A percentile compares a stretch with the other conserved stretches of the same genome.
Conservation (phyloP, 2,888 invertebrate genomes). For the Endomychus coccineus region DNA sequence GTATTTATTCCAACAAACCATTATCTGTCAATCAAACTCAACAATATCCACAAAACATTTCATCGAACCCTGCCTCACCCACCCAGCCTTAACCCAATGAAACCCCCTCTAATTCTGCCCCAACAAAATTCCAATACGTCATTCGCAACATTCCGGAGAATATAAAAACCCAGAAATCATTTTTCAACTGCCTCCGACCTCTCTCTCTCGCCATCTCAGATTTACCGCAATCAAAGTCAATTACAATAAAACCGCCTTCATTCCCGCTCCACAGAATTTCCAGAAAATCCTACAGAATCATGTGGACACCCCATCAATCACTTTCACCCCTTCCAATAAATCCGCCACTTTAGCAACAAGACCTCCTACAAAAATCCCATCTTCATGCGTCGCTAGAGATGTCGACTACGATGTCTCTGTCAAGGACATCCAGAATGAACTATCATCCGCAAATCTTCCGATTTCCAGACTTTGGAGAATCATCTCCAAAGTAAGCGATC, state of each 20-base stretch:
- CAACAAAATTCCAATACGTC: no score
- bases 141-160: no score
- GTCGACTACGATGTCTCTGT: background rate
- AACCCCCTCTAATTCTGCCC: no score
- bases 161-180: no score
- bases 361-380: background rate
- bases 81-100: no score
- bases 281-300: slow-evolving; percentile 1
- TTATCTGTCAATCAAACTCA: no score
- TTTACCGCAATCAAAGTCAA: slow-evolving; percentile 1
- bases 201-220: no score
- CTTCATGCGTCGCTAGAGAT: background rate
- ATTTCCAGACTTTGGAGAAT: background rate
- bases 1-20: no score
- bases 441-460: background rate
- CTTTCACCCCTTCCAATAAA: background rate
- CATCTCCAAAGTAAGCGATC: background rate
- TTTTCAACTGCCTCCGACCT: no score
- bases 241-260: slow-evolving; percentile 2
- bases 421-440: background rate
- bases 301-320: background rate
- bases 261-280: slow-evolving; percentile 1
- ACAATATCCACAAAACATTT: no score
- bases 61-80: no score
- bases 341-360: background rate